A percentile compares a stretch with the other conserved stretches of the same genome.
Conservation (phyloP, 1,140 invertebrate genomes). For the Lanistes nyassanus region DNA sequence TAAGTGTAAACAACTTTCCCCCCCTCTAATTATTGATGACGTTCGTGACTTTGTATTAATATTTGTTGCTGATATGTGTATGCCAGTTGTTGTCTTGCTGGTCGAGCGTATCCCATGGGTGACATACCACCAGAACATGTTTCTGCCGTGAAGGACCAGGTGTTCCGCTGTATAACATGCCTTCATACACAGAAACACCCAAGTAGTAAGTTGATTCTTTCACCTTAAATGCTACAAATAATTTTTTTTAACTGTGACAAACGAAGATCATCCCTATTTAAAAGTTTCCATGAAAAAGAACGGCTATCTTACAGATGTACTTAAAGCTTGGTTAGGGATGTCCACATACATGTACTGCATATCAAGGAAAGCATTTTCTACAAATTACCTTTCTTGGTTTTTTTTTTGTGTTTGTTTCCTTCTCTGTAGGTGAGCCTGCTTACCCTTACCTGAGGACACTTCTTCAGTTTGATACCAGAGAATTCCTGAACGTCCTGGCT, state of each 20-base stretch:
- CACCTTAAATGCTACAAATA: too few species aligned
- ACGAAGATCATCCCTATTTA: too few species aligned
- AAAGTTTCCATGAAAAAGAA: too few species aligned
- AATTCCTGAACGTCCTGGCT: constrained; percentile 89
- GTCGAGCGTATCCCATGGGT: constrained; percentile 88
- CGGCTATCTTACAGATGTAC: too few species aligned
- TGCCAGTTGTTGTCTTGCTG: constrained; percentile 88
- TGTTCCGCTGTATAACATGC: constrained; percentile 69
- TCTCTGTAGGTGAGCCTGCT: constrained; percentile 71
- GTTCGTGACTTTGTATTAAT: neutral
- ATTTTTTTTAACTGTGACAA: too few species aligned
- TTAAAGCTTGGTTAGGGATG: neutral
- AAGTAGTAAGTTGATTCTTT: constrained; percentile 58
- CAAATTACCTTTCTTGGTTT: neutral
- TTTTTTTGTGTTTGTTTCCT: constrained; percentile 15
- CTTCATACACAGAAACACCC: constrained; percentile 76
- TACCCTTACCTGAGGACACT: constrained; percentile 86
- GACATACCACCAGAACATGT: constrained; percentile 77
- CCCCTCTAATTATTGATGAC: neutral
- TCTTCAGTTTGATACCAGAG: constrained; percentile 86
- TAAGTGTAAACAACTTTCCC: too few species aligned
- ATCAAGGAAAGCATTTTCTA: neutral
- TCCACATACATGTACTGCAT: neutral
- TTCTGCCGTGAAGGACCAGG: constrained; percentile 53
- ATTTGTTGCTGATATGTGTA: neutral